Percentiles rank a stretch among this genome's conserved stretches.
phyloP scores from a whole-genome alignment of 2,113 vertebrate species.

The Xenopus tropicalis region DNA sequence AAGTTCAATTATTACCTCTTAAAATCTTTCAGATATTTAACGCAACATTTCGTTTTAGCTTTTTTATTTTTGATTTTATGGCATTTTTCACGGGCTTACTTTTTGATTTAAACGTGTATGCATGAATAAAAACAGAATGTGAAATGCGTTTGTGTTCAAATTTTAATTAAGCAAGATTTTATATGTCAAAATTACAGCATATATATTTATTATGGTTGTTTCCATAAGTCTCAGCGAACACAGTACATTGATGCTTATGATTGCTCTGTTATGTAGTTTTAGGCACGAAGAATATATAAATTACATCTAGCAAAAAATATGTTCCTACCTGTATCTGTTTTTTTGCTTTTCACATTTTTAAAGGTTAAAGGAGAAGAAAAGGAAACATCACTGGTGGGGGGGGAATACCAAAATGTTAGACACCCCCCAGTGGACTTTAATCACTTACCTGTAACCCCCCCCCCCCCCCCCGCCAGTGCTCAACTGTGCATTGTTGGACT shows the following conservation, averaged over 20 bases:
- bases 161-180: slow-evolving; percentile 34
- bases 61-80: slow-evolving; percentile 37
- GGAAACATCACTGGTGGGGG: no score
- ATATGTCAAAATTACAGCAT: slow-evolving; percentile 16
- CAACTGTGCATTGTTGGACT: no score
- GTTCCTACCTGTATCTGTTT: no score
- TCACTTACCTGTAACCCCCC: no score
- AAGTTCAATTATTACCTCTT: slow-evolving; percentile 45
- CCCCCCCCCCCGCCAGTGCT: no score
- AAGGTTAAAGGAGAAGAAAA: no score
- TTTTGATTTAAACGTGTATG: slow-evolving; percentile 27
- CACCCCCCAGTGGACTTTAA: no score
- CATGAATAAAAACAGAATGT: slow-evolving; percentile 25
- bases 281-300: background rate
- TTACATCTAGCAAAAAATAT: background rate
- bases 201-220: background rate
- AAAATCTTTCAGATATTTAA: slow-evolving; percentile 45
- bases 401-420: no score
- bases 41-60: slow-evolving; percentile 42
- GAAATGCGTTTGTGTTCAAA: slow-evolving; percentile 13
- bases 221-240: background rate
- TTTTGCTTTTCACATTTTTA: no score
- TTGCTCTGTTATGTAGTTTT: background rate
- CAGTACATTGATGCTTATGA: background rate
- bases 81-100: slow-evolving; percentile 21